These are phyloP conservation scores for Cremastinae sp. DNA, from an alignment of 2,888 invertebrate genomes.

Conservation along the genomic window DNA sequence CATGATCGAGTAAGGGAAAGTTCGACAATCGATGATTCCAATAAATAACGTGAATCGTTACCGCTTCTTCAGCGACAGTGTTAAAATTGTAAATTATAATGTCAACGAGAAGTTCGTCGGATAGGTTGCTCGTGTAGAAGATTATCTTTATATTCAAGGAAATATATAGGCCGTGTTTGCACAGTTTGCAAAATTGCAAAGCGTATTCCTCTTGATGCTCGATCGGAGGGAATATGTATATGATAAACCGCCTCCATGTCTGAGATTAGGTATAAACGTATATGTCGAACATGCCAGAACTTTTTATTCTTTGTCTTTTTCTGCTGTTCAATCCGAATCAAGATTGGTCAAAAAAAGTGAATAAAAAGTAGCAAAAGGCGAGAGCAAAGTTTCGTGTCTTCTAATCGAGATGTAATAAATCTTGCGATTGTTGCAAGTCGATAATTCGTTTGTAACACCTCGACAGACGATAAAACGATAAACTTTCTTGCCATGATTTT, in stretches of 20 bases:
- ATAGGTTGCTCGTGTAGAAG: conserved; percentile 47
- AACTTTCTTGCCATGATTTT: conserved; percentile 67
- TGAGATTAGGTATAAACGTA: conserved; percentile 37
- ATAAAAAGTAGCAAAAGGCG: neutral
- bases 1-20: conserved; percentile 1
- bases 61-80: conserved; percentile 51
- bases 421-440: conserved; percentile 71
- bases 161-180: conserved; percentile 8
- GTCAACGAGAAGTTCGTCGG: conserved; percentile 51
- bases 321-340: conserved; percentile 49
- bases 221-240: conserved; percentile 34
- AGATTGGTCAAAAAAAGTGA: conserved; percentile 40
- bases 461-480: conserved; percentile 63
- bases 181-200: conserved; percentile 23
- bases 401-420: conserved; percentile 68
- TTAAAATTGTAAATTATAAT: conserved; percentile 53
- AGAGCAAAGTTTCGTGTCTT: conserved; percentile 16
- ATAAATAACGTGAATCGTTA: conserved; percentile 35
- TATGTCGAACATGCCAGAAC: conserved; percentile 39
- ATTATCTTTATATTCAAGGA: conserved; percentile 46
- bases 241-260: conserved; percentile 31
- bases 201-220: conserved; percentile 32
- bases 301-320: conserved; percentile 22
- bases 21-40: conserved; percentile 54
- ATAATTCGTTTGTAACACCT: conserved; percentile 70